Base-by-base conservation (phyloP, 1,140 invertebrate genomes). In the Philaenus spumarius region DNA sequence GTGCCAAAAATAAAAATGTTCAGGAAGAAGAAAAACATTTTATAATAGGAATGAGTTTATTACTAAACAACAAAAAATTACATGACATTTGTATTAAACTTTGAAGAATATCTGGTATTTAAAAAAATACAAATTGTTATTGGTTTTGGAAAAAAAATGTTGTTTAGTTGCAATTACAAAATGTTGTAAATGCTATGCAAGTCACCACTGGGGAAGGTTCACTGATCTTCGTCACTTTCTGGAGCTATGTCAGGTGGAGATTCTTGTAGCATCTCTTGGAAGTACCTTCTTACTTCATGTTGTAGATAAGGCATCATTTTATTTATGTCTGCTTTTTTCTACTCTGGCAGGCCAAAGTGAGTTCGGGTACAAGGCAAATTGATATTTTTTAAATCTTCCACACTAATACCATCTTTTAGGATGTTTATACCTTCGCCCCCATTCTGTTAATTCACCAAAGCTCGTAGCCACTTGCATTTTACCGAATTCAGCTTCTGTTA, bases 241-340 rank as follows among this genome's bases (percentile, higher is more conserved):
- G 12, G 26, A 50, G 24, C 26, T 24, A 50, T n/a, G 15, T 50
- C 26, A 30, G 24, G 4, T 34, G 14, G 26, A 24, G 42, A 15
- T 45, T 45, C 42, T 45, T 45, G 7, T 17, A 45, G 42, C 42
- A 45, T 45, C 7, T 45, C 15, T 45, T 45, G 42, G 19, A 45
- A 45, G 42, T 45, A 45, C 12, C 12, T 17, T 45, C 15, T 45
- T 45, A 45, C 42, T 45, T 45, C 42, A 45, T 7, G 42, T 45
- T 45, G 42, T 45, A 17, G 42, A 45, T 45, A 45, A 45, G 15
- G 15, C 15, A 45, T 45, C 42, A 45, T n/a, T n/a, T n/a, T n/a
- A n/a, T n/a, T n/a, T n/a, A 45, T 45, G 42, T 45, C 42, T 19
- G 42, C 42, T 45, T 45, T 45, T 45, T 7, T 45, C 42, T 9